Evolutionary conservation across 2,113 vertebrate genomes (phyloP), one percentile per base, ranked within the genome.

Genomic region (Numida meleagris): DNA sequence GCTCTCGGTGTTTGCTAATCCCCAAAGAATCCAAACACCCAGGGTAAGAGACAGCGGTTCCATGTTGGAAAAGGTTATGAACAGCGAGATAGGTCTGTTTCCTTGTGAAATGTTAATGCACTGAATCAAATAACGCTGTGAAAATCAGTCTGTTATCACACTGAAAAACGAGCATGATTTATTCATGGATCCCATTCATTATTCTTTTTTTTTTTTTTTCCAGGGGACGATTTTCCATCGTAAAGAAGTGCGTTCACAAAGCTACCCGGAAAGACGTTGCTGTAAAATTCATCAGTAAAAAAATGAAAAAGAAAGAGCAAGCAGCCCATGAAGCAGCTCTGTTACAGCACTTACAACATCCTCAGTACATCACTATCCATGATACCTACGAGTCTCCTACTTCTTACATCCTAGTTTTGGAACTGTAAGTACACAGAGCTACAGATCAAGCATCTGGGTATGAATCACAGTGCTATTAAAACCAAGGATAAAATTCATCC

Each of bases 291-390:
- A 98, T 99, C 77, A 99, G 98, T 96, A 99, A 99, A 96, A 99
- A 99, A 97, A 98, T 99, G 99, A 99, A 99, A 97, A 99, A 99
- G 97, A 99, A 99, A 85, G 99, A 99, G 91, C 99, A 99, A 95
- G 99, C 98, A 85, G 98, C 99, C 12, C 99, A 99, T 0, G 99
- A 99, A 95, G 99, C 98, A 0, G 99, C 99, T 83, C 96, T 99
- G 45, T 97, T 99, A 10, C 98, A 97, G 18, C 99, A 99, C 42
- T 97, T 99, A 3, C 99, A 99, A 93, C 98, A 99, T 75, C 99
- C 98, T 16, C 99, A 99, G 96, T 98, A 99, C 89, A 98, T 99
- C 97, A 98, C 98, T 14, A 98, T 99, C 92, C 96, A 98, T 0
- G 99, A 99, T 92, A 99, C 99, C 27, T 99, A 99, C 0, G 99